These are phyloP conservation scores for Dermolepida albohirtum DNA, from an alignment of 2,888 invertebrate species.

Conservation along the genomic window DNA sequence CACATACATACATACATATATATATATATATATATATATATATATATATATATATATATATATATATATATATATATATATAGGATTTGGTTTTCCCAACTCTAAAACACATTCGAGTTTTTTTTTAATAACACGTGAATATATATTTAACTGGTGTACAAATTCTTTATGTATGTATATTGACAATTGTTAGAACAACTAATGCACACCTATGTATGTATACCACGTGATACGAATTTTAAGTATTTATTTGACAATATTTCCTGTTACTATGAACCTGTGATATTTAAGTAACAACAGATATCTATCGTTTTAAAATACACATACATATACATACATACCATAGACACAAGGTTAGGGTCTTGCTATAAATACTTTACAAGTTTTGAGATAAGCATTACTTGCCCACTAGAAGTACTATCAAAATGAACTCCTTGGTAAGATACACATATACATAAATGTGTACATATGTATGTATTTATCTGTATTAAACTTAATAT, in stretches of 20 bases:
- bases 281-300: constrained; percentile 22
- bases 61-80: too few relatives aligned
- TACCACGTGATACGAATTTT: background rate
- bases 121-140: too few relatives aligned
- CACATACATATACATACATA: background rate
- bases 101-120: too few relatives aligned
- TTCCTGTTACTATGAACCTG: constrained; percentile 14
- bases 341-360: constrained; percentile 41
- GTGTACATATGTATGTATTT: too few relatives aligned
- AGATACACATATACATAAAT: constrained; percentile 3
- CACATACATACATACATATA: too few relatives aligned
- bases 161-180: too few relatives aligned
- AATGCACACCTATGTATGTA: background rate
- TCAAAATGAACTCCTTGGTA: constrained; percentile 43
- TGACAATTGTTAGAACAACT: too few relatives aligned
- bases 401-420: constrained; percentile 36
- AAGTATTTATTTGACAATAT: background rate
- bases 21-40: too few relatives aligned
- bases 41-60: too few relatives aligned
- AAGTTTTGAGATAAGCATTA: constrained; percentile 29
- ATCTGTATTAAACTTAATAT: too few relatives aligned
- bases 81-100: too few relatives aligned
- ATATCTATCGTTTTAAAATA: constrained; percentile 10
- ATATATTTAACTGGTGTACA: too few relatives aligned
- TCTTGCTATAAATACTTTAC: constrained; percentile 40